phyloP scores from a whole-genome alignment of 2,888 invertebrate genomes.

The Drosophila bunnanda region DNA sequence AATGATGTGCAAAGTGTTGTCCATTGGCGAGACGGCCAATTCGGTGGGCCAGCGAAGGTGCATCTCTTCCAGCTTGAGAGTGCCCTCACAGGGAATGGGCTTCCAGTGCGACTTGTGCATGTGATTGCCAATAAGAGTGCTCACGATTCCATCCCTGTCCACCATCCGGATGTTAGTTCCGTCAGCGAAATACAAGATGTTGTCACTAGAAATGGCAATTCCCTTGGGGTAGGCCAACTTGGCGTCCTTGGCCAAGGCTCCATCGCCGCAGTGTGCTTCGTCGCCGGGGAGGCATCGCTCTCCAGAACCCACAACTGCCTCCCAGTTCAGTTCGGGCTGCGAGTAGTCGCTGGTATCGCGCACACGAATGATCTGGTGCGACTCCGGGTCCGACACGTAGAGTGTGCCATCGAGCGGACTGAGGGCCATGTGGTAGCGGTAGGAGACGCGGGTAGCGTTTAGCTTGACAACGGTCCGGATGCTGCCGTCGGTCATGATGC shows the following conservation, averaged over 20 bases:
- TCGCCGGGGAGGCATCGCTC: conserved; percentile 96
- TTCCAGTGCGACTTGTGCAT: conserved; percentile 98
- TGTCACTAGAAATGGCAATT: conserved; percentile 96
- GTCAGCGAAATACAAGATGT: conserved; percentile 97
- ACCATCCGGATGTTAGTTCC: conserved; percentile 97
- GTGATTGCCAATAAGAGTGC: conserved; percentile 95
- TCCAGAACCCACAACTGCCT: conserved; percentile 97
- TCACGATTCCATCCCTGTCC: conserved; percentile 95
- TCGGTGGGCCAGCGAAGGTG: conserved; percentile 98
- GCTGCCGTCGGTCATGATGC: conserved; percentile 93
- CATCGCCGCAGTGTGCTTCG: conserved; percentile 98
- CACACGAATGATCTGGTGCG: conserved; percentile 96
- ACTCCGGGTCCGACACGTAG: conserved; percentile 98
- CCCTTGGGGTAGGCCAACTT: conserved; percentile 98
- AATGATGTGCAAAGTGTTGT: conserved; percentile 97
- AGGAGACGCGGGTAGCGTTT: conserved; percentile 96
- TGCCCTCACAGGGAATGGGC: conserved; percentile 96
- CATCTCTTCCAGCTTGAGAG: conserved; percentile 95
- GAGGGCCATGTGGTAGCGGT: conserved; percentile 98
- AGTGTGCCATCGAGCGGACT: conserved; percentile 97
- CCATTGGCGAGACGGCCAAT: conserved; percentile 96
- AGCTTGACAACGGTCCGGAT: conserved; percentile 85
- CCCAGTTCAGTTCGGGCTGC: conserved; percentile 96
- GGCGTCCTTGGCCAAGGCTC: conserved; percentile 95
- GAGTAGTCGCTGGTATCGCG: conserved; percentile 92